Base-by-base conservation (phyloP, 2,888 invertebrate species). In the Andrena bucephala region DNA sequence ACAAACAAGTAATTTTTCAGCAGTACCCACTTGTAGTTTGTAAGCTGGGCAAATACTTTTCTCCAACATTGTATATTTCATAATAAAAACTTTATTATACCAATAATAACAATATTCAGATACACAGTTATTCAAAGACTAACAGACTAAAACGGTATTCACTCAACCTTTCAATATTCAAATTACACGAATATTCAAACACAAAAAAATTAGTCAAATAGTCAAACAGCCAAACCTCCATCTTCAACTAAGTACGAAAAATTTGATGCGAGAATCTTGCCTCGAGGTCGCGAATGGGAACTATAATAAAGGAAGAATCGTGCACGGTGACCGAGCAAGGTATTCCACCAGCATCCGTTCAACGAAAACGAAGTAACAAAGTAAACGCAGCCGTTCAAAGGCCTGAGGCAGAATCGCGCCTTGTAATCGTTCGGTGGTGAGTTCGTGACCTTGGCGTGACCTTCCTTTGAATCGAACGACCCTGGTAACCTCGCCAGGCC, bases 371-470 rank as follows among this genome's bases (percentile, higher is more conserved):
- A 87, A 69, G 68, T 36, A 42, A 42, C 42, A 42, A 42, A 42
- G 42, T 42, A 42, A 16, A 63, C 66, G 42, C 29, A 60, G 67
- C 70, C 75, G 63, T 50, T 65, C 67, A 74, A 60, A 74, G 24
- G 57, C 65, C 59, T 52, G 31, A 16, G 62, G 75, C 70, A 59
- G 77, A 77, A 84, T 85, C 85, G 75, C 77, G 69, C 80, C 80
- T 86, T 77, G 77, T 70, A 83, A 81, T 81, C 71, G 60, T 67
- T 78, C 72, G 81, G 70, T 75, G 78, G 68, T 71, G 77, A 70
- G 72, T 66, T 77, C 67, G 48, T 83, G 84, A 89, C 85, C 89
- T 90, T 88, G 88, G 78, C 57, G 81, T 81, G 86, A 90, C 85
- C 87, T 88, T 87, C 85, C 78, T 83, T 83, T 78, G 87, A 84